Base-by-base conservation (phyloP, 2,113 vertebrate species). In the Vombatus ursinus region DNA sequence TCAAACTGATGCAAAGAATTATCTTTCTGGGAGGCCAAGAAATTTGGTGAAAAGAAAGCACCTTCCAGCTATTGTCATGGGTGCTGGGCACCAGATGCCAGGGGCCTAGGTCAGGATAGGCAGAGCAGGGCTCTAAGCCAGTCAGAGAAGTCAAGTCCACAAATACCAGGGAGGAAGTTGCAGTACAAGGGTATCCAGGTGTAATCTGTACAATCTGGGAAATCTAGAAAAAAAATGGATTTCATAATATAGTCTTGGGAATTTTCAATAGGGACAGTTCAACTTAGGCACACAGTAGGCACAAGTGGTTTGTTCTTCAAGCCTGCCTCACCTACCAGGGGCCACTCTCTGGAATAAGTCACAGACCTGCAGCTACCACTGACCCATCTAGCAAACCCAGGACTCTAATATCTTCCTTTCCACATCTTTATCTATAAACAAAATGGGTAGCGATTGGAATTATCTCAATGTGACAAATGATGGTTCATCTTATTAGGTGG, bases 391-490 rank as follows among this genome's bases (percentile, higher is more conserved):
- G 16, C 95, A 97, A 94, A 96, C 94, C 95, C 94, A 95, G 93
- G 93, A 94, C 77, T 89, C 94, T 92, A 95, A 97, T 90, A 94
- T 95, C 91, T 93, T 49, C 19, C 52, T 53, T 50, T 25, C 48
- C 77, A 31, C 92, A 53, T 94, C 57, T 31, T 90, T 94, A 84
- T 89, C 84, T 94, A 50, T 91, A 94, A 93, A 94, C 57, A 94
- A 89, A 96, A 84, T 68, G 61, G 61, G 12, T 90, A 94, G 92
- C 90, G 91, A 94, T 92, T 94, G 48, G 96, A 96, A 91, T 94
- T 94, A 91, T 50, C 92, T 96, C 94, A 97, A 96, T 95, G 94
- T 93, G 92, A 97, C 95, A 93, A 94, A 84, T 95, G 91, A 91
- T 77, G 31, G 50, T 91, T 92, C 24, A 0, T 90, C 52, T 94